Evolutionary conservation across 2,113 vertebrate genomes (phyloP).

Genomic region (Diadophis punctatus): DNA sequence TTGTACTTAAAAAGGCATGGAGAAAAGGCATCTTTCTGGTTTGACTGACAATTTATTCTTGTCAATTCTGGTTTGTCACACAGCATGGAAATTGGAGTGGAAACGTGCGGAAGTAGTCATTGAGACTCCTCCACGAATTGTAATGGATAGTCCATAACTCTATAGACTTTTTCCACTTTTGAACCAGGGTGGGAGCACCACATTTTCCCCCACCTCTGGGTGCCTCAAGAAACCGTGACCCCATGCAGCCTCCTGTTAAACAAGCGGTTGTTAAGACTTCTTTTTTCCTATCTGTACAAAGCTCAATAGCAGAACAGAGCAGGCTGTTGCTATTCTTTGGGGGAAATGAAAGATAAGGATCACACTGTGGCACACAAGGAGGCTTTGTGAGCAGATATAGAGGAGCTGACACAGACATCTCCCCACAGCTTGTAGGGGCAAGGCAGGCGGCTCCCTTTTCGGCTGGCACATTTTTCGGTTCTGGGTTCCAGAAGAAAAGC

Average conservation of each 20-base stretch:
- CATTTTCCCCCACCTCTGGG: not conserved
- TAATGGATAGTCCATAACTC: not conserved
- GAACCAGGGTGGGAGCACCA: not conserved
- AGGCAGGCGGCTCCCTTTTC: not conserved
- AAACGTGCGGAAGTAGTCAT: not conserved
- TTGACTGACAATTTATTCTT: not conserved
- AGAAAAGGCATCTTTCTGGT: not conserved
- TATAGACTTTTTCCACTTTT: not conserved
- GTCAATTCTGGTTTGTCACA: not conserved
- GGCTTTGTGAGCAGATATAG: conserved; percentile 42
- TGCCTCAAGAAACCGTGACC: not conserved
- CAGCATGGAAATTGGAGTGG: not conserved
- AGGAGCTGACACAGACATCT: conserved; percentile 55
- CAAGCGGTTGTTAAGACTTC: not conserved
- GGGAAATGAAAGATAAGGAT: not conserved
- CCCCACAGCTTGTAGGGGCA: conserved; percentile 2
- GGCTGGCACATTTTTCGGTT: not conserved
- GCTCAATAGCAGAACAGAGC: not conserved
- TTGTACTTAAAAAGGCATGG: not conserved
- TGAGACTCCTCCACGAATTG: not conserved
- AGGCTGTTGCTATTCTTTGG: not conserved
- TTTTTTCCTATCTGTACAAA: not conserved
- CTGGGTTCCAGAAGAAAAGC: not conserved
- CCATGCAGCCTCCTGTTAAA: not conserved
- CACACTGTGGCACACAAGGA: not conserved